Percentiles rank a stretch among this genome's conserved stretches.
Conservation (phyloP, 2,888 invertebrate species). For the Aphodius sticticus region DNA sequence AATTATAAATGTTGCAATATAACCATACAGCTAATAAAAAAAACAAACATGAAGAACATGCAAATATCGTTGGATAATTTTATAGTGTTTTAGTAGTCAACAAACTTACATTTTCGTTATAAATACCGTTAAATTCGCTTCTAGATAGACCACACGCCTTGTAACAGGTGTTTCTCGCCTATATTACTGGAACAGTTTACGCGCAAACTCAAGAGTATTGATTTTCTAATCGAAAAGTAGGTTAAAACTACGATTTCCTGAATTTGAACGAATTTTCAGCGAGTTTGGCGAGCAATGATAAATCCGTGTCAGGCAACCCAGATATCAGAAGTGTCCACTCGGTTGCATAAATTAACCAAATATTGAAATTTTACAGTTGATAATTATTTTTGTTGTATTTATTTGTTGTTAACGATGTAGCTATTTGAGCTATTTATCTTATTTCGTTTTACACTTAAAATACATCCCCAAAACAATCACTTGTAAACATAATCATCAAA, state of each 20-base stretch:
- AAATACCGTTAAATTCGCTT: background rate
- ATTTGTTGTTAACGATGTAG: too few relatives aligned
- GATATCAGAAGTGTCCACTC: background rate
- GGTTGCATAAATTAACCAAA: too few relatives aligned
- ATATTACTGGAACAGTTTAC: background rate
- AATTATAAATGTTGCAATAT: too few relatives aligned
- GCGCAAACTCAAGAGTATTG: background rate
- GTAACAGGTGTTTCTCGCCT: background rate
- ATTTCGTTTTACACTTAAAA: too few relatives aligned
- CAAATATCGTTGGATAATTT: background rate
- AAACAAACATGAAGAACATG: background rate
- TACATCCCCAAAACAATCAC: too few relatives aligned
- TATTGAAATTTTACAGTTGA: too few relatives aligned
- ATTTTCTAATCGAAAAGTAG: background rate
- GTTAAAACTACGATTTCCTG: background rate
- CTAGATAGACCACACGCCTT: background rate
- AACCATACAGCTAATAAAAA: too few relatives aligned
- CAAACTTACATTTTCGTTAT: background rate
- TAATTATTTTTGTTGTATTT: too few relatives aligned
- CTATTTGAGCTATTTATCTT: too few relatives aligned
- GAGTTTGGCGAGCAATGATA: too few relatives aligned
- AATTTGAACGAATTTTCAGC: background rate
- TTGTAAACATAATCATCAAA: too few relatives aligned
- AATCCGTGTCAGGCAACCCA: background rate
- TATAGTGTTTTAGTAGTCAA: background rate